A percentile compares a stretch with the other conserved stretches of the same genome.
Conservation (phyloP, 2,113 vertebrate genomes). For the Dasyurus viverrinus region DNA sequence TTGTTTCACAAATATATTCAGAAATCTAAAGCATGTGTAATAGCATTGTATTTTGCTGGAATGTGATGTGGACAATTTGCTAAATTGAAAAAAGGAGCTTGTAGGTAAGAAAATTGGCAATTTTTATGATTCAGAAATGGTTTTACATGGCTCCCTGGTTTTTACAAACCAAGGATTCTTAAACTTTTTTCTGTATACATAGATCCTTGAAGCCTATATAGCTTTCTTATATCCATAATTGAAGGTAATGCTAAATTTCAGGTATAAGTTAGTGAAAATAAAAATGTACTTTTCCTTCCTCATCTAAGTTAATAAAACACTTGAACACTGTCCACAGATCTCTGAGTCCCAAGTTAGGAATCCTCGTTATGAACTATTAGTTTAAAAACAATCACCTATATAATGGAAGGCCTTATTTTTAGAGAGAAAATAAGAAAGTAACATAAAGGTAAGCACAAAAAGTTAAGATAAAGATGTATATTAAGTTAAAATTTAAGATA, state of each 20-base stretch:
- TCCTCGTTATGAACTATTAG: not conserved
- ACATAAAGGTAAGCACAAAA: not conserved
- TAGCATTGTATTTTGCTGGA: constrained; percentile 29
- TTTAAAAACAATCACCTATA: not conserved
- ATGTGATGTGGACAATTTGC: constrained; percentile 33
- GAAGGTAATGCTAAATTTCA: not conserved
- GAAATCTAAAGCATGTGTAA: constrained; percentile 55
- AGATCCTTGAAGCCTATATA: not conserved
- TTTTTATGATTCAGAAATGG: constrained; percentile 46
- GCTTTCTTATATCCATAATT: not conserved
- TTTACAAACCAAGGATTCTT: not conserved
- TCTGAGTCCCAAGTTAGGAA: not conserved
- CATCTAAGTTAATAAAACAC: not conserved
- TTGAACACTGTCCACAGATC: not conserved
- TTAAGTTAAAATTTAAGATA: too few relatives aligned
- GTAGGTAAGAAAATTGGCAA: constrained; percentile 42
- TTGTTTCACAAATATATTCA: constrained; percentile 23
- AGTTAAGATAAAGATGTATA: not conserved
- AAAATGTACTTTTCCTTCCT: not conserved
- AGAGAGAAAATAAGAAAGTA: not conserved
- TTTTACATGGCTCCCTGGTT: not conserved
- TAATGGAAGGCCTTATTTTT: not conserved
- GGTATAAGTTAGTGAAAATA: not conserved
- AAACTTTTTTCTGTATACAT: not conserved
- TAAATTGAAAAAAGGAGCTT: constrained; percentile 47